Conservation (phyloP, 2,888 invertebrate species). For the Eilema depressum region DNA sequence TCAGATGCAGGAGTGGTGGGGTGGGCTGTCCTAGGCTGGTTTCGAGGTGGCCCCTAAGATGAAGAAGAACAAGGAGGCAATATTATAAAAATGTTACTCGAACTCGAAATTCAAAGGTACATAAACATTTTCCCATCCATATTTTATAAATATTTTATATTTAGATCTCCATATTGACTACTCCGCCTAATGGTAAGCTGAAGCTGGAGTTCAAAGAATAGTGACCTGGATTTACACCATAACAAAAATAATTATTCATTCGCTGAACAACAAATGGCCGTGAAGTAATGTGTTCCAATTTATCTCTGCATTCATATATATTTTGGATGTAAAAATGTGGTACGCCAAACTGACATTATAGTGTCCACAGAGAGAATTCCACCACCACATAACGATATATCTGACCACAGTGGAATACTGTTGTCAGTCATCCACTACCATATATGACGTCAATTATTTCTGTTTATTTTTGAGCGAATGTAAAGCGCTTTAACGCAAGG, state of each 20-base stretch:
- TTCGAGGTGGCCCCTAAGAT: no score
- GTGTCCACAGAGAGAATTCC: slow-evolving; percentile 20
- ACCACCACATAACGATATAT: slow-evolving; percentile 24
- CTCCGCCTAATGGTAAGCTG: no score
- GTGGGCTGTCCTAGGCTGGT: no score
- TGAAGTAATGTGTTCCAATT: slow-evolving; percentile 1
- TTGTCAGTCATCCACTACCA: background rate
- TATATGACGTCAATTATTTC: background rate
- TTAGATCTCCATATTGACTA: no score
- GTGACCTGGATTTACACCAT: no score
- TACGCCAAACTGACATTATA: slow-evolving; percentile 35
- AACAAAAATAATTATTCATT: background rate
- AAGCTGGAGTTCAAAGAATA: no score
- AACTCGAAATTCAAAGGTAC: background rate
- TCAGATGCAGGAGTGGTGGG: no score
- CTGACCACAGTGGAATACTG: background rate
- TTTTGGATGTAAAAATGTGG: slow-evolving; percentile 24
- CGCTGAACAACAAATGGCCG: background rate
- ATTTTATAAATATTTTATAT: no score
- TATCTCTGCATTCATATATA: slow-evolving; percentile 21
- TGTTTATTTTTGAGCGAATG: background rate
- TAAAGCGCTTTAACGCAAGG: background rate
- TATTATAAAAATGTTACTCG: background rate
- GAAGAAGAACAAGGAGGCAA: no score
- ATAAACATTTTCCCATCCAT: background rate